Base-by-base conservation (phyloP, 2,113 vertebrate species). In the Setophaga kirtlandii region DNA sequence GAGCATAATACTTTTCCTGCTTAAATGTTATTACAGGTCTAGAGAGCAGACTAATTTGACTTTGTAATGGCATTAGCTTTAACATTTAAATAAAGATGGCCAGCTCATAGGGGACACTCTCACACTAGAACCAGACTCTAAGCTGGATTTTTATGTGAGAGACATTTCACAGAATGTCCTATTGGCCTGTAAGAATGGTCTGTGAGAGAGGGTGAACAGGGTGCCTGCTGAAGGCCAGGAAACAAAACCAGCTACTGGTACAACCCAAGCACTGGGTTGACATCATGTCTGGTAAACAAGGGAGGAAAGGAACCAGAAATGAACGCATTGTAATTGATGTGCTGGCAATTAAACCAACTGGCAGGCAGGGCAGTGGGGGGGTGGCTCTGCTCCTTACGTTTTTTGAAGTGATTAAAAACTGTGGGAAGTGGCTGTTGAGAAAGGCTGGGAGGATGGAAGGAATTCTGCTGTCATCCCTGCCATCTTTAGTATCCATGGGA, bases 261-360 rank as follows among this genome's bases (percentile, higher is more conserved):
- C 25, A 86, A 25, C 33, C 33, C 39, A 39, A 39, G 22, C 56
- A 47, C 76, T 41, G 62, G 9, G n/a, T 31, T 93, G 94, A 89
- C 87, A 96, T 93, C 46, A 93, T 69, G 91, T 94, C 95, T 96
- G 89, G 81, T 91, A 93, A 93, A 94, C 91, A 96, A 94, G 93
- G 41, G 74, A 91, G 37, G 89, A 94, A 93, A 39, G 70, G 77
- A 76, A 95, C 20, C 74, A 93, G 89, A 91, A 96, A 96, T 95
- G 75, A 96, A 91, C 91, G 91, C 74, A 49, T 71, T 8, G 6
- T 91, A 97, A 97, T 87, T 96, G 94, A 76, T 58, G 81, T 63
- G 80, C 75, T 84, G 81, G 87, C 81, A 95, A 96, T 87, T 96
- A 94, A 84, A 52, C 12, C 49, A 87, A 71, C 73, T 84, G 89